Evolutionary conservation across 2,797 vertebrate species (phyloP).

Genomic region (Lophius americanus): DNA sequence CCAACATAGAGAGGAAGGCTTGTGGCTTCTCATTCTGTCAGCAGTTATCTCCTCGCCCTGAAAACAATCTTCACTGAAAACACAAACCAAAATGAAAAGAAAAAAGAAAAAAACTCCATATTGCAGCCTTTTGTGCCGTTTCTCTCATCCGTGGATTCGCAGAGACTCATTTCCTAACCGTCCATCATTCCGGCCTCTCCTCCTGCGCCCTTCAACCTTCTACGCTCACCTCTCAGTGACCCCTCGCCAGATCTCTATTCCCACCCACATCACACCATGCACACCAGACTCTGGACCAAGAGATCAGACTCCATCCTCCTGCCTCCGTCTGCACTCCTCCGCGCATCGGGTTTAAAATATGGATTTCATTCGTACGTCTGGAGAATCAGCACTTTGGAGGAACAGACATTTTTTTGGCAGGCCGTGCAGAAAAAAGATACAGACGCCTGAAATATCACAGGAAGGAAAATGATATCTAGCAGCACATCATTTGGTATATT

Average conservation of each 20-base stretch:
- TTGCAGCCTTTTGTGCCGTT: slow-evolving; percentile 9
- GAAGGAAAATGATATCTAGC: slow-evolving; percentile 7
- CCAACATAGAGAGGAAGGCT: not conserved
- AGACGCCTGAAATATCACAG: not conserved
- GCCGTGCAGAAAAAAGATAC: slow-evolving; percentile 2
- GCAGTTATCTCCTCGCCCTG: not conserved
- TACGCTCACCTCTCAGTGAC: slow-evolving; percentile 43
- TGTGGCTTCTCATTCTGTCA: slow-evolving; percentile 18
- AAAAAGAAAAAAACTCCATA: slow-evolving; percentile 13
- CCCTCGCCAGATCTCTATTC: slow-evolving; percentile 39
- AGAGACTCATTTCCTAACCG: slow-evolving; percentile 18
- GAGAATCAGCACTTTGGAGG: not conserved
- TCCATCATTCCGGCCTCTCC: slow-evolving; percentile 29
- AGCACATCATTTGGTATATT: slow-evolving; percentile 7
- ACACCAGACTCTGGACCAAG: slow-evolving; percentile 22
- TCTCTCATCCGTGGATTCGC: slow-evolving; percentile 10
- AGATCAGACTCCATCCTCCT: slow-evolving; percentile 8
- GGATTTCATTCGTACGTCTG: slow-evolving; percentile 2
- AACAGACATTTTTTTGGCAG: slow-evolving; percentile 4
- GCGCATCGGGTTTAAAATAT: slow-evolving; percentile 14
- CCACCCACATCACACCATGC: slow-evolving; percentile 16
- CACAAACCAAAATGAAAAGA: slow-evolving; percentile 7
- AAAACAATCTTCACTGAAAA: slow-evolving; percentile 11
- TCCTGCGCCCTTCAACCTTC: slow-evolving; percentile 18
- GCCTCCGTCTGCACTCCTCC: slow-evolving; percentile 22